Evolutionary conservation across 1,140 invertebrate genomes (phyloP).

Genomic region (Brachionus angularis): DNA sequence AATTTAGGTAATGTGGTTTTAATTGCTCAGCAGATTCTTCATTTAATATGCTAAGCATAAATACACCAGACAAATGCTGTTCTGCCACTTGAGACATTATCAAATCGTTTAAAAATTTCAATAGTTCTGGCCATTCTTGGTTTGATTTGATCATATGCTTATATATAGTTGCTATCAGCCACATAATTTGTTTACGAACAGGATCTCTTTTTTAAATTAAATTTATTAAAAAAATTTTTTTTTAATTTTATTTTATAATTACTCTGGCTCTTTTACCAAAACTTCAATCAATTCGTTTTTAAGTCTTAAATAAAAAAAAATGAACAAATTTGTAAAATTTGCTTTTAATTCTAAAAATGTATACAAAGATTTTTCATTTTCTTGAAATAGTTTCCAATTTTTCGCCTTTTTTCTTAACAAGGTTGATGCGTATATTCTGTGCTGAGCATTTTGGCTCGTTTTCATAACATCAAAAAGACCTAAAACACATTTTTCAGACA

Average conservation of each 20-base stretch:
- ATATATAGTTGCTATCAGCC: conserved; percentile 10
- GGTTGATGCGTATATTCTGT: conserved; percentile 19
- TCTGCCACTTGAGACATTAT: conserved; percentile 8
- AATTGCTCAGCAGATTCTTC: conserved; percentile 42
- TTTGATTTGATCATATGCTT: background rate
- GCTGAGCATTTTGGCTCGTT: conserved; percentile 23
- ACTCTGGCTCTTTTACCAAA: conserved; percentile 19
- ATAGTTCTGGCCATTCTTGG: conserved; percentile 40
- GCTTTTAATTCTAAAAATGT: background rate
- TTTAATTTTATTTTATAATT: background rate
- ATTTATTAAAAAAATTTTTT: background rate
- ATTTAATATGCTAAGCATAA: conserved; percentile 9
- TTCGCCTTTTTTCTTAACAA: conserved; percentile 39
- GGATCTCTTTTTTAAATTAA: background rate
- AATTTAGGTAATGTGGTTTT: conserved; percentile 18
- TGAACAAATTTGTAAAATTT: background rate
- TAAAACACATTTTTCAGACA: conserved; percentile 36
- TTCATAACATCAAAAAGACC: conserved; percentile 36
- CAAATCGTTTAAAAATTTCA: conserved; percentile 15
- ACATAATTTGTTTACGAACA: conserved; percentile 31
- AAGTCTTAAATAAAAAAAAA: background rate
- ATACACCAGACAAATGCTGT: conserved; percentile 9
- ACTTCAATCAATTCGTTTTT: conserved; percentile 7
- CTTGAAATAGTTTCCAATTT: conserved; percentile 23
- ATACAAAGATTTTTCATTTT: conserved; percentile 22